Evolutionary conservation across 2,113 vertebrate genomes (phyloP), one percentile per base, ranked within the genome.

Genomic region (Aegithalos caudatus): DNA sequence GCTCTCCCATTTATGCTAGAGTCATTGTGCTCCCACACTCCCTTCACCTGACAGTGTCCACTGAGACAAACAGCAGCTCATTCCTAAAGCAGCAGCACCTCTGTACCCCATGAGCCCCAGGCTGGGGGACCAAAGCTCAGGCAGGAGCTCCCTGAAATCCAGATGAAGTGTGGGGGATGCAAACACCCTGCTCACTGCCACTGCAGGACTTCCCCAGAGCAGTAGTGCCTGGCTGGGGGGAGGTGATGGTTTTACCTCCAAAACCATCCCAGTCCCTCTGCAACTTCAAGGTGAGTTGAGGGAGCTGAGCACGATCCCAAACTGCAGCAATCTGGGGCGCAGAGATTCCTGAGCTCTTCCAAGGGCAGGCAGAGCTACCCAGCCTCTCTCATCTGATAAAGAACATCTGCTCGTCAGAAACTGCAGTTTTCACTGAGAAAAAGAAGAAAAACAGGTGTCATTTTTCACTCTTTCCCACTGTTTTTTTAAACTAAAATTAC

Each of bases 1-100:
- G 64, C n/a, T 91, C 78, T 92, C 66, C 51, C 82, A 37, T 77
- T 96, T 92, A 40, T 60, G 54, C 80, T 37, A 57, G 45, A 73
- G 40, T 80, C 87, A 31, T 66, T 80, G 89, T 71, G 61, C 42
- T 87, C 95, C 95, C 71, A 70, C 83, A 86, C 90, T 97, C 91
- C 94, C 94, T 96, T 95, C 96, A 83, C 80, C 90, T 94, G 85
- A 65, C 29, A 42, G 83, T 76, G 44, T n/a, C 91, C 18, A 27
- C 92, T 44, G 76, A 94, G 60, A 94, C 80, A 72, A 95, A 93
- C 71, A 93, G 92, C 24, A 48, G 80, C 82, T 88, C 67, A 42
- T 61, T 74, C 76, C 21, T 38, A 20, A 57, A 86, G 92, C 80
- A 80, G 92, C 20, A 72, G 71, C 60, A 80, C 48, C 79, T 87